Evolutionary conservation across 2,113 vertebrate genomes (phyloP), one percentile per base, ranked within the genome.

Genomic region (Poicephalus gulielmi): DNA sequence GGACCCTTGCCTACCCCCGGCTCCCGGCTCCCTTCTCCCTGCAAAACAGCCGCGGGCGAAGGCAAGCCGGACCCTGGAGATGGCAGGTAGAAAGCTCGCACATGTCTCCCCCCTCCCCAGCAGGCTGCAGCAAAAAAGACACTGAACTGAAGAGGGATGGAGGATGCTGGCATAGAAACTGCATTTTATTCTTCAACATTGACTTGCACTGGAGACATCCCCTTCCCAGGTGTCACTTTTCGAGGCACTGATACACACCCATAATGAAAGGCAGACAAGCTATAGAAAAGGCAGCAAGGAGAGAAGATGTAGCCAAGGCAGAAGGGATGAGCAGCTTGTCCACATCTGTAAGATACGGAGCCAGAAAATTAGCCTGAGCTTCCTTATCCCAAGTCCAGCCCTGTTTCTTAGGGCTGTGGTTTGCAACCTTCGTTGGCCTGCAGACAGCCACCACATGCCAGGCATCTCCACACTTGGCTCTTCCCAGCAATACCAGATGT

Each of bases 221-320:
- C 17, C 0, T 0, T 18, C 10, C 6, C 5, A 3, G 11, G 44
- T 5, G 2, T 6, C 33, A 4, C n/a, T 64, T 77, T 35, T 35
- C 28, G 33, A 68, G 66, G 16, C 1, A 1, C 33, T 3, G 2
- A 52, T 4, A 15, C 9, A 4, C 13, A 7, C 5, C n/a, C 17
- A 2, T 16, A 18, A 27, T 1, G 4, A 66, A 50, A 86, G 11
- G 25, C 46, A 73, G 49, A 8, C 25, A 28, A 53, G 12, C 6
- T 25, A 2, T 0, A 2, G 15, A 50, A 46, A 49, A 33, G 41
- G 74, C 41, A 49, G 41, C 64, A 57, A 62, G 44, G 37, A 39
- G 31, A 28, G 18, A 33, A 60, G n/a, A 46, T 4, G 3, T 7
- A 63, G 46, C 27, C 39, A 12, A 78, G 46, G 37, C 50, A 63